phyloP scores from a whole-genome alignment of 2,113 vertebrate genomes.

The Callipepla californica region DNA sequence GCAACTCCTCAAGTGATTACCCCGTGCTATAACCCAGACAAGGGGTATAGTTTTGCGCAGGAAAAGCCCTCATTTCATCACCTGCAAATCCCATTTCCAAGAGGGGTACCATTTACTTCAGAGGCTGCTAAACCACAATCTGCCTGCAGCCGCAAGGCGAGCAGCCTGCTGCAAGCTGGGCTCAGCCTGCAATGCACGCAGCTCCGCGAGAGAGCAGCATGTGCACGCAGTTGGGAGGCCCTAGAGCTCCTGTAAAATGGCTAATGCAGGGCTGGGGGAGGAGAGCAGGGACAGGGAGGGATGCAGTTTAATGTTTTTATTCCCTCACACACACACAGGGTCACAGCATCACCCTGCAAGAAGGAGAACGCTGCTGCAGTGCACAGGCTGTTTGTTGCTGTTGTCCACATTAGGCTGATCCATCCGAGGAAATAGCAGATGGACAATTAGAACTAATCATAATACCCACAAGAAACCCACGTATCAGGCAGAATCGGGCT shows the following conservation, averaged over 20 bases:
- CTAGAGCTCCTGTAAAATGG: neutral
- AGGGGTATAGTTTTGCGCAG: neutral
- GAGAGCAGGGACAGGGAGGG: neutral
- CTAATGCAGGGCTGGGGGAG: neutral
- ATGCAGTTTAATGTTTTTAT: neutral
- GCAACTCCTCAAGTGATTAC: neutral
- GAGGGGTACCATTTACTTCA: neutral
- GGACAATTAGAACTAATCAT: neutral
- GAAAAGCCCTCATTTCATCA: neutral
- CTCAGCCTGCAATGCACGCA: neutral
- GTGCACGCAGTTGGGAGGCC: neutral
- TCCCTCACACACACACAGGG: neutral
- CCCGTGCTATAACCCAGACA: neutral
- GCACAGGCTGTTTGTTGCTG: neutral
- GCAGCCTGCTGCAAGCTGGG: neutral
- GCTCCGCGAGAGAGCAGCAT: conserved; percentile 71
- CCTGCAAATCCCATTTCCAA: neutral
- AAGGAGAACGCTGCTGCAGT: neutral
- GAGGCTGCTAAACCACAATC: neutral
- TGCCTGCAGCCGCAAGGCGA: neutral
- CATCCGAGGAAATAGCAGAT: neutral
- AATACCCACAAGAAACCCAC: neutral
- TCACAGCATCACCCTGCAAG: neutral
- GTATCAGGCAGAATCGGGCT: neutral
- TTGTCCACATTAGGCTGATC: neutral